Evolutionary conservation across 2,797 vertebrate species (phyloP), one percentile per base, ranked within the genome.

Genomic region (Carapus acus): DNA sequence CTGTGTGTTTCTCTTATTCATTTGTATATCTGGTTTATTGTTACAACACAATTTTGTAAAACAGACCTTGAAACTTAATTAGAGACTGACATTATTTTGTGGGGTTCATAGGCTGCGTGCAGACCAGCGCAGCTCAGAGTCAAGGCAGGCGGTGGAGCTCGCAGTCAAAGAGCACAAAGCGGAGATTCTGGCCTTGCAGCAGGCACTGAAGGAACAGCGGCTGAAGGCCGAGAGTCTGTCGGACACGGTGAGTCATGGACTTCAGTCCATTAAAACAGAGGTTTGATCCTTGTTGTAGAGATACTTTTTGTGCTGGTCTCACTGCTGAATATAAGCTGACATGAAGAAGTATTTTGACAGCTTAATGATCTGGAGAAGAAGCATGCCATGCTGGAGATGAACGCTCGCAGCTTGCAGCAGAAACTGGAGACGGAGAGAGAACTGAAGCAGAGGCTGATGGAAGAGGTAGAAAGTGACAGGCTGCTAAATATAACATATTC

Each of bases 351-450:
- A 43, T 57, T 40, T 17, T 41, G 12, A 21, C 74, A 98, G 96
- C 90, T 99, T 62, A 97, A 89, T 62, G 94, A 99, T 76, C 85
- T 98, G 85, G 96, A 99, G 86, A 99, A 99, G 89, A 99, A 99
- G 74, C 96, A 98, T 0, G 90, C 95, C 58, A 97, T 98, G 94
- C 81, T 98, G 67, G 96, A 98, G 81, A 97, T 98, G 94, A 98
- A 97, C 0, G 95, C 96, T 21, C 94, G 94, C 58, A 95, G 93
- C 78, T 85, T 99, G 41, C 96, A 99, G 60, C 95, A 98, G 87
- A 99, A 99, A 66, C 89, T 99, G 43, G 96, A 98, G 84, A 97
- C 93, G 0, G 96, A 98, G 81, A 87, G 96, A 40, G 95, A 99
- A 59, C 91, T 99, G 54, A 99, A 99, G 60, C 95, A 98, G 70